A percentile compares a stretch with the other conserved stretches of the same genome.
Conservation (phyloP, 2,888 invertebrate species). For the Taenaris catops region DNA sequence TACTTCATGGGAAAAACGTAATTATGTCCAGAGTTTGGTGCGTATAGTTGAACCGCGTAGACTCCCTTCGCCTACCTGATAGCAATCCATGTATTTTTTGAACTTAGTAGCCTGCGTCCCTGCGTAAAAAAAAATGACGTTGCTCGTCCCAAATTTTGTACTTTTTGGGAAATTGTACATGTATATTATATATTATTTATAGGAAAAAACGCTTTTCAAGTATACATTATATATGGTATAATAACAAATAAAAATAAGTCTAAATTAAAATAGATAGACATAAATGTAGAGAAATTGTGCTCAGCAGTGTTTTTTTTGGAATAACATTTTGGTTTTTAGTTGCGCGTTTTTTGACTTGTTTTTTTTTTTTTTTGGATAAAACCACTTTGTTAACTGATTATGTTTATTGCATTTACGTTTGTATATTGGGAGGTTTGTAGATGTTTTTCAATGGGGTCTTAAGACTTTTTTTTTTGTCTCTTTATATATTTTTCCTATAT, state of each 20-base stretch:
- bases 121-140: background rate
- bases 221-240: constrained; percentile 64
- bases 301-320: constrained; percentile 44
- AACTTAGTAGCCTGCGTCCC: constrained; percentile 10
- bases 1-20: too few species aligned
- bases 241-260: constrained; percentile 44
- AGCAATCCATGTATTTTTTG: constrained; percentile 34
- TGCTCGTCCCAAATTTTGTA: constrained; percentile 11
- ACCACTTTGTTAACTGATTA: too few species aligned
- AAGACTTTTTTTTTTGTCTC: too few species aligned
- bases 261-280: constrained; percentile 59
- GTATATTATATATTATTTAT: constrained; percentile 41
- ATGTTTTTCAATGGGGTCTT: too few species aligned
- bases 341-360: constrained; percentile 9
- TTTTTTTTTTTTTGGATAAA: background rate
- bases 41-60: too few species aligned
- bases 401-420: too few species aligned
- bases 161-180: constrained; percentile 14
- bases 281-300: constrained; percentile 65
- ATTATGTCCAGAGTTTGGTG: too few species aligned
- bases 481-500: too few species aligned
- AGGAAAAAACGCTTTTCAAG: constrained; percentile 60
- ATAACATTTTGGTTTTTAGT: constrained; percentile 32
- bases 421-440: too few species aligned
- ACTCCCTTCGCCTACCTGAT: background rate